Percentiles rank a stretch among this genome's conserved stretches.
Evolutionary conservation across 1,140 invertebrate species (phyloP).

Genomic region (Bombus polaris): DNA sequence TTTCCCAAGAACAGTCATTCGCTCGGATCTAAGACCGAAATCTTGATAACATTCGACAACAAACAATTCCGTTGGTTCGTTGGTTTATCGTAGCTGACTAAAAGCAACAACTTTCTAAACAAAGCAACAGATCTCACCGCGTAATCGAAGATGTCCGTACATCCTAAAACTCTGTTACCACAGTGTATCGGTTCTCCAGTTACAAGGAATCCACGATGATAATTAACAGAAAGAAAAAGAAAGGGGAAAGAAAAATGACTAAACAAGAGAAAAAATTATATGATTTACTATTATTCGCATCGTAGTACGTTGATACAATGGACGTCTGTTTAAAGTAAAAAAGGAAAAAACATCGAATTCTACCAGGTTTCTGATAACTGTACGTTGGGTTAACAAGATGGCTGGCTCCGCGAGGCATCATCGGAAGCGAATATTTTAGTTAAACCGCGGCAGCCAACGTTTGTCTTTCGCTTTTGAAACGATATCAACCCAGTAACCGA

Average conservation of each 20-base stretch:
- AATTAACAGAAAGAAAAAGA: too few species aligned
- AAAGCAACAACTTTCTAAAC: too few species aligned
- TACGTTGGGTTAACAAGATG: not conserved
- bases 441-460: constrained; percentile 26
- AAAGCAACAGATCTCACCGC: too few species aligned
- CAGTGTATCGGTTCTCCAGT: too few species aligned
- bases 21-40: not conserved
- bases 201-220: too few species aligned
- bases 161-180: too few species aligned
- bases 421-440: constrained; percentile 25
- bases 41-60: not conserved
- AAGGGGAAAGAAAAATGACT: too few species aligned
- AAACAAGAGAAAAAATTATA: not conserved
- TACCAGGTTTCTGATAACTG: too few species aligned
- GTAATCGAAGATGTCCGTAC: too few species aligned
- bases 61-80: too few species aligned
- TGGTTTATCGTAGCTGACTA: too few species aligned
- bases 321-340: not conserved
- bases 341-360: not conserved
- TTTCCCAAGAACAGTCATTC: not conserved
- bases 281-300: not conserved
- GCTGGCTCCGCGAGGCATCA: not conserved
- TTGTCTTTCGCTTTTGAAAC: constrained; percentile 53
- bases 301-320: too few species aligned
- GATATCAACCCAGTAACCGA: constrained; percentile 66